These are phyloP conservation scores for Bradypus variegatus DNA, from an alignment of 2,797 vertebrate species.

Conservation along the genomic window DNA sequence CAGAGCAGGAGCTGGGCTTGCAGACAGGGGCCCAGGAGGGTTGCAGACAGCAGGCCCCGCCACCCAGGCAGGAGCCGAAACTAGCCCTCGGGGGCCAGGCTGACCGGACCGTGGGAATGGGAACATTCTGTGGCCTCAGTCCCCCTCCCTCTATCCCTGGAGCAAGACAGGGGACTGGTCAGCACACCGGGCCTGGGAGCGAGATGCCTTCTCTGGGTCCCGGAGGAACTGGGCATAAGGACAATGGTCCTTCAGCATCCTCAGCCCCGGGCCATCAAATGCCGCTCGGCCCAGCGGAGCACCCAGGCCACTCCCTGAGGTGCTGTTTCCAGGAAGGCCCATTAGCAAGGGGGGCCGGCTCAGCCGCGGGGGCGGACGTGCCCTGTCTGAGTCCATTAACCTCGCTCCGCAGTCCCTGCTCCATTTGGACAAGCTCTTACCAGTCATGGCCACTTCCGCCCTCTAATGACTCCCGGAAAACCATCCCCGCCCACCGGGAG, in stretches of 20 bases:
- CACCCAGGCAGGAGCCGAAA: neutral
- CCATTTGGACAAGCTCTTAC: neutral
- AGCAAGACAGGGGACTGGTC: accelerated
- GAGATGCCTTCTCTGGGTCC: accelerated
- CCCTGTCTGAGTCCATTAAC: constrained; percentile 22
- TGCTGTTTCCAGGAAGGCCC: constrained; percentile 53
- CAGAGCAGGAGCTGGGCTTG: accelerated
- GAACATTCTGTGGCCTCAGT: accelerated
- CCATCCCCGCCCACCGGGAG: accelerated
- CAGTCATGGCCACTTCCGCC: neutral
- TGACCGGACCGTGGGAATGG: accelerated
- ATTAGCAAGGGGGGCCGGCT: constrained; percentile 26
- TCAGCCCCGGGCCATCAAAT: neutral
- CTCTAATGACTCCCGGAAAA: neutral
- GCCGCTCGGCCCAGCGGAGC: accelerated
- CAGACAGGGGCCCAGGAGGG: accelerated
- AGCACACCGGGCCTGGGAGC: accelerated
- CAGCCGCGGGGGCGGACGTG: neutral
- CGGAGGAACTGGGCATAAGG: accelerated
- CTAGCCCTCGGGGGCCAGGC: neutral
- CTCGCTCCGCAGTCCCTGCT: neutral
- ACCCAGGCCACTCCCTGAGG: neutral
- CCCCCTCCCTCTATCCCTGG: no score
- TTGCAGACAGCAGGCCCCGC: accelerated
- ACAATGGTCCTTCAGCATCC: accelerated